Base-by-base conservation (phyloP, 2,888 invertebrate species). In the Parascotia fuliginaria region DNA sequence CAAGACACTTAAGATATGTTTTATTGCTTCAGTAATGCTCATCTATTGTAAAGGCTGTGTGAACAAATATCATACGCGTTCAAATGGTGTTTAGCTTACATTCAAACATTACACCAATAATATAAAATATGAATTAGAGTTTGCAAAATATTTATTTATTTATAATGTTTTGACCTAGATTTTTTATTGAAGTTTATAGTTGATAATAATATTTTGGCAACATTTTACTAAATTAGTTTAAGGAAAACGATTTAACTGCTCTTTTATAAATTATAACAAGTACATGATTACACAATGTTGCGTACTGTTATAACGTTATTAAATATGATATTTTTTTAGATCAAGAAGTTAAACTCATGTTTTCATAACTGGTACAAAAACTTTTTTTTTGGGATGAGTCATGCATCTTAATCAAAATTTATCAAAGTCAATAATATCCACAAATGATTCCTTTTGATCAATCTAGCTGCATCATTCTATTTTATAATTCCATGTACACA, bases 1-100 rank as follows among this genome's bases (percentile, higher is more conserved):
- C 56, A 66, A 50, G 32, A 50, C 16, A 51, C 43, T 28, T 55
- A 49, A 16, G 52, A 57, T 60, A 60, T 57, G 55, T 32, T 34
- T 64, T 44, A 52, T 46, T 48, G 51, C 41, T 56, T 32, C 29
- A 32, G 27, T 38, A 32, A 45, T 41, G 16, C 24, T 9, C 7
- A 36, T 16, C 37, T 22, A 54, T 37, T 38, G 46, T 34, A 31
- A 22, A 60, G n/a, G 55, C 47, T 48, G 52, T 62, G 32, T 60
- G 14, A 28, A 38, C 7, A 22, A n/a, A 36, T 12, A 12, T 36
- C 16, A 36, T 16, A 22, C 22, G 3, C 12, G 12, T 13, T 1
- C 9, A 24, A 24, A 13, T 22, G 2, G 13, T 12, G 13, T 1
- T 24, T 37, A 14, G n/a, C n/a, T 24, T 24, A 37, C 7, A 9